These are phyloP conservation scores for Atrina japonica DNA, from an alignment of 2,888 invertebrate genomes.

Conservation along the genomic window DNA sequence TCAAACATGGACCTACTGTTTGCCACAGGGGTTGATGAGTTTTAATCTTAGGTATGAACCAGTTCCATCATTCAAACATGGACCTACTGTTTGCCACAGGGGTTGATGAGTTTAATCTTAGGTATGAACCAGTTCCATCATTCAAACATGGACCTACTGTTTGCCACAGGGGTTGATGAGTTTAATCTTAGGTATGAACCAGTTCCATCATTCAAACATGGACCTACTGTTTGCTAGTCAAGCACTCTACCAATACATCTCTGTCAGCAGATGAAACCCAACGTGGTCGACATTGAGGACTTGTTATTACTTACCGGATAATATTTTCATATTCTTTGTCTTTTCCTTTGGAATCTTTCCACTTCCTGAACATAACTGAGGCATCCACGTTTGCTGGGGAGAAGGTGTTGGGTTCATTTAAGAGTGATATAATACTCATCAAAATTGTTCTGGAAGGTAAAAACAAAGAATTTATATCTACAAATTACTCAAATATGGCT, in stretches of 20 bases:
- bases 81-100: no score
- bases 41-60: no score
- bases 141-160: no score
- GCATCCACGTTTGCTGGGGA: constrained; percentile 99
- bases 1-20: no score
- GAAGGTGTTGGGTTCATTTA: constrained; percentile 99
- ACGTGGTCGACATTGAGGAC: no score
- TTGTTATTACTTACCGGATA: constrained; percentile 91
- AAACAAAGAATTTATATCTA: neutral
- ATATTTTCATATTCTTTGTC: constrained; percentile 99
- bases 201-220: neutral
- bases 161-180: no score
- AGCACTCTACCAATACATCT: neutral
- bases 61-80: no score
- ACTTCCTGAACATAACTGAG: constrained; percentile 99
- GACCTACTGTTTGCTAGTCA: neutral
- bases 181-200: no score
- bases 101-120: no score
- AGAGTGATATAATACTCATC: constrained; percentile 97
- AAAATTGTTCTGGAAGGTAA: constrained; percentile 89
- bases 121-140: no score
- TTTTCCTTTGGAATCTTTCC: constrained; percentile 97
- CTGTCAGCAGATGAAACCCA: no score
- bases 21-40: no score
- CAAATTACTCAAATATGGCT: neutral